Base-by-base conservation (phyloP, 2,888 invertebrate genomes). In the Mycalesis mineus region DNA sequence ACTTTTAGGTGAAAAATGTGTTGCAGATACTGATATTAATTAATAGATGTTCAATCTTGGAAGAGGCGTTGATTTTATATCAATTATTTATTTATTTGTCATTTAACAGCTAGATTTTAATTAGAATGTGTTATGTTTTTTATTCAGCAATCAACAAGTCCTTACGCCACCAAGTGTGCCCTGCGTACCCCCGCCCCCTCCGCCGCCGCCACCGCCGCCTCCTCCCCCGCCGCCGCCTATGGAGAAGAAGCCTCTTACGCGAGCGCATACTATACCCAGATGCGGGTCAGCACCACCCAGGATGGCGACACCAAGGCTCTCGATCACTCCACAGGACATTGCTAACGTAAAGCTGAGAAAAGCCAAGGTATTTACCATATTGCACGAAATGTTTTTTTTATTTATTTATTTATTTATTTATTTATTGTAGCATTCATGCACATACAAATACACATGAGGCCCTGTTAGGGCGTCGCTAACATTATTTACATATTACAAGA, bases 301-400 rank as follows among this genome's bases (percentile, higher is more conserved):
- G 57, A 79, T 80, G 36, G 64, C 72, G 0, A 80, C 72, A 7
- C 88, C 85, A 0, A 71, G 88, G 29, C 71, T 87, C 9, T 74
- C 88, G 1, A 89, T 89, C 62, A 89, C 88, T 4, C 88, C 89
- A 4, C 79, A 88, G 56, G 88, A 89, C 56, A 88, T 89, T 3
- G 88, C 88, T 7, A 88, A 87, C 63, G 88, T 89, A 13, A 89
- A 88, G 62, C 68, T 89, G 51, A 78, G 88, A 60, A 89, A 87
- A 69, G 73, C 88, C 14, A 87, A 81, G 83, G 88, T 87, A 65
- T 14, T 6, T 41, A 17, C 41, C n/a, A n/a, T n/a, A n/a, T n/a
- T n/a, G n/a, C n/a, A n/a, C n/a, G n/a, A n/a, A n/a, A n/a, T n/a
- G n/a, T 22, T 22, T 22, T 22, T 22, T 22, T 22, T 22, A 4